Percentiles rank a stretch among this genome's conserved stretches.
Evolutionary conservation across 1,140 invertebrate species (phyloP).

Genomic region (Varroa destructor): DNA sequence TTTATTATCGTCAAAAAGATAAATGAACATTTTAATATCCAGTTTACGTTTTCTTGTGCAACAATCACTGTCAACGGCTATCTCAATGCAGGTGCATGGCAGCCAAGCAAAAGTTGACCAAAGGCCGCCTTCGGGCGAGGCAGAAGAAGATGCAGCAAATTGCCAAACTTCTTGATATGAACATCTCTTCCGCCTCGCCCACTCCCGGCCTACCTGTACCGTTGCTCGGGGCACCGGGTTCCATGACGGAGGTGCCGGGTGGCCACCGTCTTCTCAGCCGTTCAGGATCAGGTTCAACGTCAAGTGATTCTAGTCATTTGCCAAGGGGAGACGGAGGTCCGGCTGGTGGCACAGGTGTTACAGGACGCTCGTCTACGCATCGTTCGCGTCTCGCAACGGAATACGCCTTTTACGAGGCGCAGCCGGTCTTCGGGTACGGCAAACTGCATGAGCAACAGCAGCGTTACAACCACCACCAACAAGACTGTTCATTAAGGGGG

Average conservation of each 20-base stretch:
- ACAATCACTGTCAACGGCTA: too few species aligned
- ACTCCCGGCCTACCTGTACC: neutral
- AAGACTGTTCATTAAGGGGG: too few species aligned
- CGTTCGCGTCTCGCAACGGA: neutral
- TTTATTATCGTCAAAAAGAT: too few species aligned
- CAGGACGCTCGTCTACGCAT: too few species aligned
- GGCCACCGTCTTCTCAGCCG: neutral
- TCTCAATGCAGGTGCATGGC: conserved; percentile 43
- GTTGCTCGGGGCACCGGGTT: neutral
- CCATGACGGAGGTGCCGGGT: too few species aligned
- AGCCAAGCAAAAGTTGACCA: conserved; percentile 55
- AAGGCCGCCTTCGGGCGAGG: conserved; percentile 81
- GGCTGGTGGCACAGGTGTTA: too few species aligned
- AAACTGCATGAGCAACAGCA: neutral
- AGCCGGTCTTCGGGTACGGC: conserved; percentile 3
- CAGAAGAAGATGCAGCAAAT: conserved; percentile 92
- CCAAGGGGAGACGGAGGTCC: neutral
- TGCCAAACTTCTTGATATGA: conserved; percentile 70
- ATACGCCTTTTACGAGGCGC: conserved; percentile 20
- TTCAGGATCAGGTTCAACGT: conserved; percentile 18
- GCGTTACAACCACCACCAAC: too few species aligned
- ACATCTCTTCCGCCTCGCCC: conserved; percentile 18
- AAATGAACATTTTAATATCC: too few species aligned
- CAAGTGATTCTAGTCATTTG: conserved; percentile 24
- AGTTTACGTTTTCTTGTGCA: too few species aligned